A percentile compares a stretch with the other conserved stretches of the same genome.
These are phyloP conservation scores for Pandemis corylana DNA, from an alignment of 2,888 invertebrate genomes.

Conservation along the genomic window DNA sequence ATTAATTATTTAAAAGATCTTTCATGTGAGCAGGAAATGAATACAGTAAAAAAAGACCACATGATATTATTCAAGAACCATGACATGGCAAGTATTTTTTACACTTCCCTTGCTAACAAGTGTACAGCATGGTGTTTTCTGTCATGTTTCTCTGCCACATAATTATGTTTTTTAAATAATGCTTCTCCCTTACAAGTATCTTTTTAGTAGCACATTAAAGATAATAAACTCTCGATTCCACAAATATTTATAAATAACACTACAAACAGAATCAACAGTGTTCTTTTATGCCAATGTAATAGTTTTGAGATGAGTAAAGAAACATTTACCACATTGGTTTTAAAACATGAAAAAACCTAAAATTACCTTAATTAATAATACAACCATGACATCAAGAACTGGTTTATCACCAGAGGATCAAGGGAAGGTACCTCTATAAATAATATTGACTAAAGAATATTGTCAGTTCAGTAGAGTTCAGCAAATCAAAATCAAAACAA, in stretches of 20 bases:
- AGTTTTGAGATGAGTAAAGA: no score
- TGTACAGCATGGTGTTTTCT: conserved; percentile 2
- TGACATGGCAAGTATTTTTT: background rate
- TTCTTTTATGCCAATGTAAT: background rate
- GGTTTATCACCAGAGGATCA: background rate
- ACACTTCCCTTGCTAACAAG: background rate
- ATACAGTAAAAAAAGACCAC: background rate
- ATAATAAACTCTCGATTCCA: background rate
- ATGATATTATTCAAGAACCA: background rate
- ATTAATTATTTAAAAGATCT: background rate
- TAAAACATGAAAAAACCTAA: background rate
- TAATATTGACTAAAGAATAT: background rate
- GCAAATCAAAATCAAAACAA: conserved; percentile 18
- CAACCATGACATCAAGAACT: background rate
- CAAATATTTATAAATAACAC: no score
- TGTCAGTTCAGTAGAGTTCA: background rate
- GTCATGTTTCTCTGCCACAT: background rate
- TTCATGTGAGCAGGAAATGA: background rate
- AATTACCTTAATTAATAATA: background rate
- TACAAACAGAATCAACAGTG: background rate
- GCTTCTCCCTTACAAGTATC: background rate
- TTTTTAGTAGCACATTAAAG: background rate
- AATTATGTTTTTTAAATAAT: no score
- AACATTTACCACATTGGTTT: no score
- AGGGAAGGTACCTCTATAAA: background rate